Evolutionary conservation across 2,888 invertebrate genomes (phyloP).

Genomic region (Trachelus tabidus): DNA sequence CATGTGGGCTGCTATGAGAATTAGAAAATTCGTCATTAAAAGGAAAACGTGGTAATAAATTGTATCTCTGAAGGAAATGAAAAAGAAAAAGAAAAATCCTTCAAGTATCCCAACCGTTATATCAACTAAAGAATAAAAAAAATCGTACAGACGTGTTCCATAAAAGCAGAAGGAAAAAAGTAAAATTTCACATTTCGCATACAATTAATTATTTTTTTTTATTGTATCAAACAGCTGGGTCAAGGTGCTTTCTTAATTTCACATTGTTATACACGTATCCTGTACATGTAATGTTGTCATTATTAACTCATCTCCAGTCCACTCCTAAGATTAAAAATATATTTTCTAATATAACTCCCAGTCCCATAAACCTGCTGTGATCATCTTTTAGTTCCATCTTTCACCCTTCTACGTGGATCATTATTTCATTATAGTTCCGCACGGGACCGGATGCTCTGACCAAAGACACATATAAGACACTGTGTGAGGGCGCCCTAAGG

Average conservation of each 20-base stretch:
- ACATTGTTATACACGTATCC: background rate
- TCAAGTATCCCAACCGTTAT: background rate
- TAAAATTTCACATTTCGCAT: background rate
- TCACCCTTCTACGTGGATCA: background rate
- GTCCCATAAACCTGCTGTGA: background rate
- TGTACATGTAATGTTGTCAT: background rate
- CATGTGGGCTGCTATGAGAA: constrained; percentile 19
- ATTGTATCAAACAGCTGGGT: background rate
- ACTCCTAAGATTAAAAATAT: background rate
- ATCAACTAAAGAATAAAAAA: background rate
- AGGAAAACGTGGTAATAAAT: background rate
- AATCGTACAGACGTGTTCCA: background rate
- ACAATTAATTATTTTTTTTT: background rate
- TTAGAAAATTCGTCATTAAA: background rate
- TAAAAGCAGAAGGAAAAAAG: background rate
- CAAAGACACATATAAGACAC: background rate
- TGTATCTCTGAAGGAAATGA: background rate
- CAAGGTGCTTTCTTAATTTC: background rate
- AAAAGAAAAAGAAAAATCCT: background rate
- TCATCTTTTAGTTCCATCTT: background rate
- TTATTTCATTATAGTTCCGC: background rate
- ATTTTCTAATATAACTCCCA: background rate
- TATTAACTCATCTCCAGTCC: background rate
- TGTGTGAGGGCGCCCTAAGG: constrained; percentile 1
- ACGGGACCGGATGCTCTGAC: background rate